phyloP scores from a whole-genome alignment of 1,140 invertebrate genomes.

The Lysiphlebus fabarum region DNA sequence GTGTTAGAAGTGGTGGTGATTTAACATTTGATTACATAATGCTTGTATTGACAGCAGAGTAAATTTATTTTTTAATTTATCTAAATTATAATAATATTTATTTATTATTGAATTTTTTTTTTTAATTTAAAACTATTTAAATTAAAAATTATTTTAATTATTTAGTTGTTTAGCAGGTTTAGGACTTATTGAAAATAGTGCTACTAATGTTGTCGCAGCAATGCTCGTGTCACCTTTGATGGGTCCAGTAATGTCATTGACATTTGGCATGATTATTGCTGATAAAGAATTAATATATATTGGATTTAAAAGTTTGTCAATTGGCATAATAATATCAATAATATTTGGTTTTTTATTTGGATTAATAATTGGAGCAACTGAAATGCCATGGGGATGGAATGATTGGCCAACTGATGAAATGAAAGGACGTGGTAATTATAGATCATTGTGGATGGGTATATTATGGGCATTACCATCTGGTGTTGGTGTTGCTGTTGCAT shows the following conservation, averaged over 20 bases:
- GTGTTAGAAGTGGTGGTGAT: constrained; percentile 71
- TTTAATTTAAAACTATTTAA: no score
- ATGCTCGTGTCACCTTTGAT: constrained; percentile 87
- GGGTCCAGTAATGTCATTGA: constrained; percentile 83
- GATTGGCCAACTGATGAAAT: constrained; percentile 82
- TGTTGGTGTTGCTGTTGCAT: constrained; percentile 79
- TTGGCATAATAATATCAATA: constrained; percentile 71
- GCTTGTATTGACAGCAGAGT: constrained; percentile 77
- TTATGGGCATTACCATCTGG: constrained; percentile 70
- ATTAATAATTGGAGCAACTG: constrained; percentile 67
- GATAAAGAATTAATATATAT: constrained; percentile 64
- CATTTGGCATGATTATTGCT: constrained; percentile 77
- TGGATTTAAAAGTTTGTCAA: constrained; percentile 65
- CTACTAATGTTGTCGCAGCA: constrained; percentile 78
- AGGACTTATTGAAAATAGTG: constrained; percentile 76
- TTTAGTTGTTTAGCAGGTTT: constrained; percentile 61
- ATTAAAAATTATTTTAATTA: no score
- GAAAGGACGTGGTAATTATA: constrained; percentile 69
- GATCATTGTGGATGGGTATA: constrained; percentile 70
- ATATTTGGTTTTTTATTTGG: constrained; percentile 78
- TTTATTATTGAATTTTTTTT: no score
- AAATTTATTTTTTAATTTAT: no score
- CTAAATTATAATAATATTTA: no score
- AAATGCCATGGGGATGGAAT: constrained; percentile 73
- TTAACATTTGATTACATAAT: constrained; percentile 81